Conservation (phyloP, 2,797 vertebrate species). For the Manis pentadactyla region DNA sequence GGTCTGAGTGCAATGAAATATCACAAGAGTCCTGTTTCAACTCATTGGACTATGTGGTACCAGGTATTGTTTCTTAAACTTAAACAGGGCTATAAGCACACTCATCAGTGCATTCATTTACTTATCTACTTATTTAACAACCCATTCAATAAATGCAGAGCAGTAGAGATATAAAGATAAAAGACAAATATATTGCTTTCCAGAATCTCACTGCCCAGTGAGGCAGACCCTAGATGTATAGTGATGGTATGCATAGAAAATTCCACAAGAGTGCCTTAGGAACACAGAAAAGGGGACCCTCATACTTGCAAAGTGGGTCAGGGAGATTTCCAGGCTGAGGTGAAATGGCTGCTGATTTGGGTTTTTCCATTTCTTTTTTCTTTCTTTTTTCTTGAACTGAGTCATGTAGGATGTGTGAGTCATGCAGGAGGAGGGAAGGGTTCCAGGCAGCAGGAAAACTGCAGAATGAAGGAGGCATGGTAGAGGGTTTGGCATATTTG, state of each 20-base stretch:
- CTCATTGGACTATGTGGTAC: neutral
- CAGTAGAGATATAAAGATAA: neutral
- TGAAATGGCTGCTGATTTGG: neutral
- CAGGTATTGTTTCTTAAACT: conserved; percentile 5
- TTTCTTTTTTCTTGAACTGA: neutral
- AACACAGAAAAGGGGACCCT: neutral
- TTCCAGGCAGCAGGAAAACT: neutral
- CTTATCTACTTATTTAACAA: neutral
- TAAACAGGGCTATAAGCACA: neutral
- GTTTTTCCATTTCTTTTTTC: neutral
- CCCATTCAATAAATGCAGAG: neutral
- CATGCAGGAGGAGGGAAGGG: neutral
- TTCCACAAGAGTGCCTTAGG: neutral
- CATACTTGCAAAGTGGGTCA: neutral
- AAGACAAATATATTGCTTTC: neutral
- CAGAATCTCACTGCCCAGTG: neutral
- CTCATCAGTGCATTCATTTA: neutral
- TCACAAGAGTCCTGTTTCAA: neutral
- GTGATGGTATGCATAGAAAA: neutral
- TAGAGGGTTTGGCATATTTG: neutral
- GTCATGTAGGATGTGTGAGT: neutral
- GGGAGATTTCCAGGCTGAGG: neutral
- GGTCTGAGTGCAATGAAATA: neutral
- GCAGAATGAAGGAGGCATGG: neutral
- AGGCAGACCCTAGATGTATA: neutral